Conservation (phyloP, 2,113 vertebrate genomes). For the Seriola quinqueradiata region DNA sequence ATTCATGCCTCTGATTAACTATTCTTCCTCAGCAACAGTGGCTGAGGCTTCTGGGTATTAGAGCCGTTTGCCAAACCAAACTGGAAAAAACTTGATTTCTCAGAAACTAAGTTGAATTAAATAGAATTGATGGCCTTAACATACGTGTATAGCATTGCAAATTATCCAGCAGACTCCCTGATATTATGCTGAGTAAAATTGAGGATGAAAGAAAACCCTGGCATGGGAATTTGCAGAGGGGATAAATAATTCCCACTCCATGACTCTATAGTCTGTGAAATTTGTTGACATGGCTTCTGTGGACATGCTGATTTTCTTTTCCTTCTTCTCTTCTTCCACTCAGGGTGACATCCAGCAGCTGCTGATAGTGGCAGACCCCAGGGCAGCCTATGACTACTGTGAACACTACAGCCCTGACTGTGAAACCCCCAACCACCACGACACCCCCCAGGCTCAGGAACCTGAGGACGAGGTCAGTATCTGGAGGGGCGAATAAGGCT, state of each 20-base stretch:
- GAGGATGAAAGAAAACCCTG: constrained; percentile 19
- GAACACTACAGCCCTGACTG: constrained; percentile 98
- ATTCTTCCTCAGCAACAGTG: constrained; percentile 20
- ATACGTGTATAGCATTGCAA: constrained; percentile 18
- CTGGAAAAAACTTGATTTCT: constrained; percentile 36
- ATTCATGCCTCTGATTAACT: constrained; percentile 8
- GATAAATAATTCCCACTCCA: background rate
- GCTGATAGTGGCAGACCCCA: constrained; percentile 92
- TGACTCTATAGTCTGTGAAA: constrained; percentile 10
- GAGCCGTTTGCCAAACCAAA: constrained; percentile 37
- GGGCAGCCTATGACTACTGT: constrained; percentile 96
- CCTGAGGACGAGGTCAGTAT: constrained; percentile 89
- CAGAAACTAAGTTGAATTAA: constrained; percentile 20
- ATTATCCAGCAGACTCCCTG: constrained; percentile 1
- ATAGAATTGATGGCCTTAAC: constrained; percentile 25
- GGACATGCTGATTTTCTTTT: constrained; percentile 33
- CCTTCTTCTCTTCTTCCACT: constrained; percentile 27
- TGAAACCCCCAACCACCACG: constrained; percentile 88
- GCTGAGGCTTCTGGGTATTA: constrained; percentile 10
- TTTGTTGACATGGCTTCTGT: constrained; percentile 20
- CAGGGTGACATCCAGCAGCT: constrained; percentile 99
- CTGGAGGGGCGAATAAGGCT: background rate
- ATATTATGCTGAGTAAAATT: background rate
- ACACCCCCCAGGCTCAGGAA: constrained; percentile 93
- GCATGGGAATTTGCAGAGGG: constrained; percentile 12